Conservation (phyloP, 2,113 vertebrate species). For the Albula goreensis region DNA sequence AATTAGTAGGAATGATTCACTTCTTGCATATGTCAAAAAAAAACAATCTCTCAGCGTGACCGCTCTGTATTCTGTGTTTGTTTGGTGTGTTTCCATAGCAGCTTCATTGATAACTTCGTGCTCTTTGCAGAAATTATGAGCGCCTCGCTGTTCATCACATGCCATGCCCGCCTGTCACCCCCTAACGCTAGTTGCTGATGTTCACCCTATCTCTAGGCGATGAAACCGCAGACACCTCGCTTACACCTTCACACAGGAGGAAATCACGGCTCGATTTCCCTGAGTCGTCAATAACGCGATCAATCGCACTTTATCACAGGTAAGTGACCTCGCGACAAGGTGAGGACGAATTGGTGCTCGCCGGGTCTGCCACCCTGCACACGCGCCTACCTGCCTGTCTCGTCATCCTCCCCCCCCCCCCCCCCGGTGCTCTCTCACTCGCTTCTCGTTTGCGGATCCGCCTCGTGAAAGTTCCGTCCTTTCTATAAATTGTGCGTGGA, state of each 20-base stretch:
- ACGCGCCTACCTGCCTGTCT: neutral
- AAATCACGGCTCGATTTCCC: neutral
- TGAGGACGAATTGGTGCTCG: neutral
- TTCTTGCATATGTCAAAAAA: neutral
- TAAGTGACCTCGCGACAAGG: constrained; percentile 11
- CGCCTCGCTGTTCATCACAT: neutral
- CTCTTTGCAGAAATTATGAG: neutral
- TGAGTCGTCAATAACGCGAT: neutral
- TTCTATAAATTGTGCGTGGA: constrained; percentile 16
- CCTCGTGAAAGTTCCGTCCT: neutral
- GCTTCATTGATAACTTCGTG: neutral
- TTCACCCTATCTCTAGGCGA: neutral
- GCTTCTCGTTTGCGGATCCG: neutral
- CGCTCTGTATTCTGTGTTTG: neutral
- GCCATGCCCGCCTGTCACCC: neutral
- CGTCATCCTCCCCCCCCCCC: neutral
- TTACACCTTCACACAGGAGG: neutral
- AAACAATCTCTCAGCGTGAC: neutral
- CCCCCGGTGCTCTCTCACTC: neutral
- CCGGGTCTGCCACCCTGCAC: neutral
- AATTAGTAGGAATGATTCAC: neutral
- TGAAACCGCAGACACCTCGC: neutral
- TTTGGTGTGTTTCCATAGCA: neutral
- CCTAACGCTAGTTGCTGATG: neutral
- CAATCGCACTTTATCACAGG: neutral